Evolutionary conservation across 2,113 vertebrate species (phyloP).

Genomic region (Muntiacus muntjak): DNA sequence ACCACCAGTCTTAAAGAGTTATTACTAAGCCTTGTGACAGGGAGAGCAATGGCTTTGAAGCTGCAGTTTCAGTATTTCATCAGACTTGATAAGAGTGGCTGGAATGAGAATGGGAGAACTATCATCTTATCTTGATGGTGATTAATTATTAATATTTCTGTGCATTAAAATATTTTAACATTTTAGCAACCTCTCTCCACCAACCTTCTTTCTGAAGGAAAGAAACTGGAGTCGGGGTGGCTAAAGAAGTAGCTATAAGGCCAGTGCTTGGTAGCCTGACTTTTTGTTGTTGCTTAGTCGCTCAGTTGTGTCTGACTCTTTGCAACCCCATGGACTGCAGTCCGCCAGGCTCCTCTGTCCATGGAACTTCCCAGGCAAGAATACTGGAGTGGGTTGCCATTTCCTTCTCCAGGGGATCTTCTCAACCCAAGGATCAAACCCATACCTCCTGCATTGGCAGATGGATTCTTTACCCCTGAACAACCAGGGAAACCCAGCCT

Average conservation of each 20-base stretch:
- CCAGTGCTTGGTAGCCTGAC: neutral
- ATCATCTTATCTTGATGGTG: neutral
- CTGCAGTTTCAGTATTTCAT: neutral
- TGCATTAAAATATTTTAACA: neutral
- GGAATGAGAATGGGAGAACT: neutral
- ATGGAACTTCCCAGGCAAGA: neutral
- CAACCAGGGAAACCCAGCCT: neutral
- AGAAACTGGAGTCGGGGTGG: neutral
- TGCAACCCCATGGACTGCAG: neutral
- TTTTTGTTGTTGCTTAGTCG: neutral
- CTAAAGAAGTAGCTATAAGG: neutral
- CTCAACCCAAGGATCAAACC: neutral
- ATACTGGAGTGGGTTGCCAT: neutral
- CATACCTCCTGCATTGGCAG: neutral
- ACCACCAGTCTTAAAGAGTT: neutral
- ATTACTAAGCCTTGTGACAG: neutral
- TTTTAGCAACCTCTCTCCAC: slow-evolving; percentile 13
- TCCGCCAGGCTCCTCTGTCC: neutral
- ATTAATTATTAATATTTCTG: slow-evolving; percentile 28
- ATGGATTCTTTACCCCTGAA: neutral
- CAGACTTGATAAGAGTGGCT: neutral
- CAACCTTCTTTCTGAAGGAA: neutral
- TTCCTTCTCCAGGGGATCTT: neutral
- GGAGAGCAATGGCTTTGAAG: neutral
- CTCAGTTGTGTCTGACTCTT: neutral